phyloP scores from a whole-genome alignment of 2,888 invertebrate genomes.

The Chaetogeoica ovagalla region DNA sequence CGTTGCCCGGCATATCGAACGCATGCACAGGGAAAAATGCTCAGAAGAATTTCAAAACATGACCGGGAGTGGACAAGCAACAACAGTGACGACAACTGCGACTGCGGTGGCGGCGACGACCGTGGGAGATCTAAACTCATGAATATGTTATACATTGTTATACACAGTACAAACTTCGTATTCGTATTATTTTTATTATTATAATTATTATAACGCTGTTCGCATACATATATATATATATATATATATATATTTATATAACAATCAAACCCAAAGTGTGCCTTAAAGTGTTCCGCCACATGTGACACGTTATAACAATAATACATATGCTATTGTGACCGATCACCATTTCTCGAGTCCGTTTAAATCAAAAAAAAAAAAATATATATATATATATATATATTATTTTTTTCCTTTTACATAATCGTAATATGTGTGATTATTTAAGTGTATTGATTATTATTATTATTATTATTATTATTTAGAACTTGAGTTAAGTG shows the following conservation, averaged over 20 bases:
- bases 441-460: constrained; percentile 26
- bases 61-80: constrained; percentile 15
- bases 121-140: constrained; percentile 45
- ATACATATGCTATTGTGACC: constrained; percentile 11
- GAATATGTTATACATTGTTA: too few species aligned
- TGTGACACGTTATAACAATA: too few species aligned
- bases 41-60: constrained; percentile 51
- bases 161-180: too few species aligned
- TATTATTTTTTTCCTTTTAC: constrained; percentile 2
- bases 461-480: constrained; percentile 21
- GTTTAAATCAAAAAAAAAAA: constrained; percentile 40
- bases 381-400: too few species aligned
- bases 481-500: constrained; percentile 36
- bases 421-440: background rate
- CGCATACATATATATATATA: too few species aligned
- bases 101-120: constrained; percentile 11
- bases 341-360: constrained; percentile 37
- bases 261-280: constrained; percentile 33
- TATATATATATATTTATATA: too few species aligned
- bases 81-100: constrained; percentile 15
- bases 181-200: too few species aligned
- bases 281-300: constrained; percentile 9
- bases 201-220: too few species aligned
- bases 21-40: constrained; percentile 72
- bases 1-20: constrained; percentile 79